These are phyloP conservation scores for Pelusios castaneus DNA, from an alignment of 2,113 vertebrate species.

Conservation along the genomic window DNA sequence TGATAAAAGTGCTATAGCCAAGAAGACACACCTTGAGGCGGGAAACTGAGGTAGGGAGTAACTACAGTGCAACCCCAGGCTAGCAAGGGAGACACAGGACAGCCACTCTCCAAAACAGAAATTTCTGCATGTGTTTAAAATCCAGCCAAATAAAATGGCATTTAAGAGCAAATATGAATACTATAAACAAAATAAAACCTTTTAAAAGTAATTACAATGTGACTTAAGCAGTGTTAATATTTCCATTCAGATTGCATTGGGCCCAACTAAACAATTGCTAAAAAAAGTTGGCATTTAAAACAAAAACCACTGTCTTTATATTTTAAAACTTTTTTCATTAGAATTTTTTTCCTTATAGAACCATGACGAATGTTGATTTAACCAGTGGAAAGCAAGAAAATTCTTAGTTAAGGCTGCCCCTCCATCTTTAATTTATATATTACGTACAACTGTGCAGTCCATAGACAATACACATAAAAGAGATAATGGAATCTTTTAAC, in stretches of 20 bases:
- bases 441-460: not conserved
- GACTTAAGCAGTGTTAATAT: not conserved
- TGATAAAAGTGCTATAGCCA: not conserved
- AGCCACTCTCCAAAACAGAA: not conserved
- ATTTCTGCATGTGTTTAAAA: not conserved
- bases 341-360: not conserved
- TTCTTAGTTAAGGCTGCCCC: not conserved
- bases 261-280: not conserved
- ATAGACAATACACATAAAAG: not conserved
- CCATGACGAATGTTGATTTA: not conserved
- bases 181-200: not conserved
- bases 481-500: not conserved
- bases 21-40: not conserved
- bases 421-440: not conserved
- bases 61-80: not conserved
- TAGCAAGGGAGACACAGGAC: not conserved
- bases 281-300: not conserved
- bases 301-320: not conserved
- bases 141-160: not conserved
- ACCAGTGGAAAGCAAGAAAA: not conserved
- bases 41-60: not conserved
- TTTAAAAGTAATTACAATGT: not conserved
- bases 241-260: not conserved
- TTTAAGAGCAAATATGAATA: not conserved
- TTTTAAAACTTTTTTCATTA: not conserved